A percentile compares a stretch with the other conserved stretches of the same genome.
Conservation (phyloP, 2,113 vertebrate genomes). For the Pavo muticus region DNA sequence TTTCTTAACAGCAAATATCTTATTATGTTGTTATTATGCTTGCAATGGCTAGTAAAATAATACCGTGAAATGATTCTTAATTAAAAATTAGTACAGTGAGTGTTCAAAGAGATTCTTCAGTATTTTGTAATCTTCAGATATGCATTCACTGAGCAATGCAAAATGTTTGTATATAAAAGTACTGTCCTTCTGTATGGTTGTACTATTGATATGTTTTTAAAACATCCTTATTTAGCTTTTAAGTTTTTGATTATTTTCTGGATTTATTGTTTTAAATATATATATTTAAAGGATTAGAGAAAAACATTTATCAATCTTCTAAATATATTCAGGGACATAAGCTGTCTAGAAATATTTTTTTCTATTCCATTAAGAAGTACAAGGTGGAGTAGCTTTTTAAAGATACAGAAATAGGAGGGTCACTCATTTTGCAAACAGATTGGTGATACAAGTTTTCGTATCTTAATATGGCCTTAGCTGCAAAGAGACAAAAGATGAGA, state of each 20-base stretch:
- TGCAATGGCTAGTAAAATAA: not conserved
- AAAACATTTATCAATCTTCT: not conserved
- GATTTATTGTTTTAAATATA: not conserved
- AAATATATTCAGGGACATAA: not conserved
- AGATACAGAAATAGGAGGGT: not conserved
- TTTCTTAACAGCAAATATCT: not conserved
- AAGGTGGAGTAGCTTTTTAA: not conserved
- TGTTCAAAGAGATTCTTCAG: not conserved
- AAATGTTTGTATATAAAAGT: not conserved
- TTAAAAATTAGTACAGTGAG: not conserved
- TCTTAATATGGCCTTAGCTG: constrained; percentile 73
- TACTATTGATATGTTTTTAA: not conserved
- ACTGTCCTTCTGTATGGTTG: not conserved
- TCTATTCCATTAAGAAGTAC: not conserved
- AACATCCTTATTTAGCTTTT: not conserved
- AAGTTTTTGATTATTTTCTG: not conserved
- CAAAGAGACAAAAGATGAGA: constrained; percentile 58
- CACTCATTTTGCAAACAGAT: constrained; percentile 55
- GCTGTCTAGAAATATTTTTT: not conserved
- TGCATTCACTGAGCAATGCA: not conserved
- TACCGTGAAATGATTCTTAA: not conserved
- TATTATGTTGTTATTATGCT: not conserved
- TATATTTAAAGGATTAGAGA: not conserved
- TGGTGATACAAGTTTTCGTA: constrained; percentile 52
- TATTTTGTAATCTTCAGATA: not conserved